Evolutionary conservation across 1,140 invertebrate species (phyloP).

Genomic region (Macrosteles quadrilineatus): DNA sequence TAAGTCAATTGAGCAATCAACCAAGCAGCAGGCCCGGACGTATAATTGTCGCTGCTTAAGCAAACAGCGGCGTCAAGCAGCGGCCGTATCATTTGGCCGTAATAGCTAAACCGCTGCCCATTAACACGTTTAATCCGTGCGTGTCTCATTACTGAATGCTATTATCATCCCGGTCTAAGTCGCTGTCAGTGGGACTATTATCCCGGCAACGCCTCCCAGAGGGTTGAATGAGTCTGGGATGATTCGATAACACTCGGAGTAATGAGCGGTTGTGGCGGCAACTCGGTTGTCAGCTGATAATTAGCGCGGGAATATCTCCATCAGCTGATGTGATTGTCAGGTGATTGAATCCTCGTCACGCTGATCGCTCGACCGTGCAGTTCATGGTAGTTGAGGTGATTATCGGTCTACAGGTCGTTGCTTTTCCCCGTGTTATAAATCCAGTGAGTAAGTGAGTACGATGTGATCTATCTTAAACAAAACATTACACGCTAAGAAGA

Average conservation of each 20-base stretch:
- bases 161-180: neutral
- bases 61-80: no score
- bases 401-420: no score
- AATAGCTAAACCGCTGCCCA: constrained; percentile 1
- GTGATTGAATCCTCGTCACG: no score
- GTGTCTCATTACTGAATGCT: neutral
- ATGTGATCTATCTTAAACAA: no score
- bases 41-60: no score
- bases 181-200: neutral
- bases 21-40: no score
- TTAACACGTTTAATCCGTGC: neutral
- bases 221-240: constrained; percentile 9
- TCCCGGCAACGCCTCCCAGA: neutral
- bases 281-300: neutral
- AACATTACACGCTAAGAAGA: no score
- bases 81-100: neutral
- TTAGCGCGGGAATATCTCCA: constrained; percentile 13
- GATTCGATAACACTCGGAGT: constrained; percentile 8
- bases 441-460: no score
- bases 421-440: no score
- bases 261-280: neutral
- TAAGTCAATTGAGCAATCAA: no score
- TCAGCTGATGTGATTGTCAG: neutral
- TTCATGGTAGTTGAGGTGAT: no score
- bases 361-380: no score